A percentile compares a stretch with the other conserved stretches of the same genome.
phyloP scores from a whole-genome alignment of 2,113 vertebrate genomes.

The Antechinus stuartii region DNA sequence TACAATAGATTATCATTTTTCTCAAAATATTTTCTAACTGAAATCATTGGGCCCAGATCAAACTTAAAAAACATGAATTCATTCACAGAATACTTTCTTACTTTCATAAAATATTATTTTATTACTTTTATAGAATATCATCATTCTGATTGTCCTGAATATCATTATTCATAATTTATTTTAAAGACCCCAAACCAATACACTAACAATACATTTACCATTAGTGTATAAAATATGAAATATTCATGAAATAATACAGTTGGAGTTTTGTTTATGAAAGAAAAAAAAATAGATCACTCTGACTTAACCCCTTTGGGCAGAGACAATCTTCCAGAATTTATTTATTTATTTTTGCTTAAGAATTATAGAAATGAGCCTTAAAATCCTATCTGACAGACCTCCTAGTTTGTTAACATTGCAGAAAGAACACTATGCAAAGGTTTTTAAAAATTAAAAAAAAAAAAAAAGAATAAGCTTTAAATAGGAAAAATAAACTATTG shows the following conservation, averaged over 20 bases:
- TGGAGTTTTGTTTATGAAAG: neutral
- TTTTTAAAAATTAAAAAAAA: neutral
- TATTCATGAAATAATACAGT: neutral
- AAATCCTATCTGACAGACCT: neutral
- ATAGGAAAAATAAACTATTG: neutral
- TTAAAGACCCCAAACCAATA: neutral
- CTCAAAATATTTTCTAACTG: slow-evolving; percentile 53
- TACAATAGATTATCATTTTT: slow-evolving; percentile 52
- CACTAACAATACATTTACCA: neutral
- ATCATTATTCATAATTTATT: slow-evolving; percentile 3
- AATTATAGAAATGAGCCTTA: neutral
- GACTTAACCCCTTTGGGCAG: neutral
- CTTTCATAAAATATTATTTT: neutral
- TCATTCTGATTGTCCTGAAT: neutral
- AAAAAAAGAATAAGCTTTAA: neutral
- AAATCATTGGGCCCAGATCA: slow-evolving; percentile 7
- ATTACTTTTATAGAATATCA: neutral
- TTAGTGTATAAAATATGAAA: neutral
- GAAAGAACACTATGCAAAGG: neutral
- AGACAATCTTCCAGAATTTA: neutral
- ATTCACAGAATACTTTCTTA: neutral
- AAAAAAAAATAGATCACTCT: neutral
- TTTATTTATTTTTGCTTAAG: neutral
- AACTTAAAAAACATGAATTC: neutral
- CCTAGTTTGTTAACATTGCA: neutral